Evolutionary conservation across 1,140 invertebrate genomes (phyloP).

Genomic region (Drosophila sechellia): DNA sequence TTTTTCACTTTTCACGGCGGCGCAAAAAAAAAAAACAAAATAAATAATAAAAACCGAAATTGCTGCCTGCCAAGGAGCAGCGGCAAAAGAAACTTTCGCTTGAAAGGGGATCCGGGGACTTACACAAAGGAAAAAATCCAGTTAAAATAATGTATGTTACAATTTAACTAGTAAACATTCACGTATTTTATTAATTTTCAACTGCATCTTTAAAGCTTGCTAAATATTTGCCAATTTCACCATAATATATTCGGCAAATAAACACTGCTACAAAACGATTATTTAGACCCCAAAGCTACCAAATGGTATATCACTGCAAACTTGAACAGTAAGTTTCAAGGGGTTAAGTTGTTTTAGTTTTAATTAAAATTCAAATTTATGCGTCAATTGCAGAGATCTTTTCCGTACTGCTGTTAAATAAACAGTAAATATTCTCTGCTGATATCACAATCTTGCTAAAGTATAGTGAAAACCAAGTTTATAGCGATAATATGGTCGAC

Average conservation of each 20-base stretch:
- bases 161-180: not conserved
- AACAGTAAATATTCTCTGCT: too few relatives aligned
- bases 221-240: not conserved
- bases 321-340: not conserved
- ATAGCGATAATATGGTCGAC: too few relatives aligned
- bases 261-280: not conserved
- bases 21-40: conserved; percentile 28
- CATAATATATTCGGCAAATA: not conserved
- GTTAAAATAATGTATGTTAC: not conserved
- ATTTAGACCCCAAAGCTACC: not conserved
- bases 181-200: not conserved
- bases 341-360: too few relatives aligned
- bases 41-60: conserved; percentile 68
- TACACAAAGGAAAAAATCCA: conserved; percentile 32
- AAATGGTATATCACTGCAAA: not conserved
- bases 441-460: too few relatives aligned
- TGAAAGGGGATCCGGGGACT: conserved; percentile 18
- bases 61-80: conserved; percentile 52
- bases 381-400: not conserved
- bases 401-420: not conserved
- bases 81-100: conserved; percentile 70
- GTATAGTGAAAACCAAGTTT: too few relatives aligned
- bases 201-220: not conserved
- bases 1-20: conserved; percentile 62
- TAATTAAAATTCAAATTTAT: not conserved